A percentile compares a stretch with the other conserved stretches of the same genome.
These are phyloP conservation scores for Torymus auratus DNA, from an alignment of 2,888 invertebrate species.

Conservation along the genomic window DNA sequence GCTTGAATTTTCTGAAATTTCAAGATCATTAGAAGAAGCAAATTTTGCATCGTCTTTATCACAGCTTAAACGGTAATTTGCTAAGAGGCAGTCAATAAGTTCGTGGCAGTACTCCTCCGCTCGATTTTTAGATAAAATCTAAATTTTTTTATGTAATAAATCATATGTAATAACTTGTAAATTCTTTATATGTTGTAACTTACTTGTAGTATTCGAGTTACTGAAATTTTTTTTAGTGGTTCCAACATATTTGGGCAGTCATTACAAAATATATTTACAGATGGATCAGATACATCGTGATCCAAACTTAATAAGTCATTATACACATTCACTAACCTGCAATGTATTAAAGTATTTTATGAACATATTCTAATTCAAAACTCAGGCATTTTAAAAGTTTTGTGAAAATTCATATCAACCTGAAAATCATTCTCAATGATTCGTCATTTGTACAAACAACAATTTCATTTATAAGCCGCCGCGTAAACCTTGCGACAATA, in stretches of 20 bases:
- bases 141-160: slow-evolving; percentile 17
- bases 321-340: slow-evolving; percentile 81
- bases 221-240: slow-evolving; percentile 84
- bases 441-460: slow-evolving; percentile 64
- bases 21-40: slow-evolving; percentile 74
- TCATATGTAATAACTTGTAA: too few relatives aligned
- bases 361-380: too few relatives aligned
- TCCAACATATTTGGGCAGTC: slow-evolving; percentile 85
- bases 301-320: slow-evolving; percentile 81
- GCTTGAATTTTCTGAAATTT: slow-evolving; percentile 82
- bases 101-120: slow-evolving; percentile 85
- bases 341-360: slow-evolving; percentile 64
- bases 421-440: slow-evolving; percentile 65
- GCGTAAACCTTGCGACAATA: slow-evolving; percentile 63
- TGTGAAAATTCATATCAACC: slow-evolving; percentile 58
- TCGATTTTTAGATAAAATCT: slow-evolving; percentile 82
- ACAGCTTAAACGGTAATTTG: slow-evolving; percentile 81
- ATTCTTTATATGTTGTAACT: background rate
- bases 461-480: slow-evolving; percentile 64
- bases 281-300: slow-evolving; percentile 79
- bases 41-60: slow-evolving; percentile 77
- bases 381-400: too few relatives aligned
- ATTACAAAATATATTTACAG: slow-evolving; percentile 84
- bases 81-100: slow-evolving; percentile 83
- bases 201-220: slow-evolving; percentile 86